Evolutionary conservation across 2,888 invertebrate genomes (phyloP).

Genomic region (Tryphoninae sp.): DNA sequence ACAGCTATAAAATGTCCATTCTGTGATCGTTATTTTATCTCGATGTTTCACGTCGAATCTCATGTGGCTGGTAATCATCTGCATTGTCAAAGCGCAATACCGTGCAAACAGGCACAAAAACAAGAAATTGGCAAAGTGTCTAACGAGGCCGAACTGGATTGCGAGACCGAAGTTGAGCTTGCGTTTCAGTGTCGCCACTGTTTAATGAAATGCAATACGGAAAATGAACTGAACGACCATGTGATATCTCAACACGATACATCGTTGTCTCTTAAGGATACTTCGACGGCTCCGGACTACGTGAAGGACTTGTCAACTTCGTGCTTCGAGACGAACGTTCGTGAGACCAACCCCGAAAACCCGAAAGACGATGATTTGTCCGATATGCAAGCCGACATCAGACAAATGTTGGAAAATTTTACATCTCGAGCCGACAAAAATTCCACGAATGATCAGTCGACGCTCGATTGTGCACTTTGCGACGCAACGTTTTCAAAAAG

Average conservation of each 20-base stretch:
- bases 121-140: background rate
- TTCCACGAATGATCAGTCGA: background rate
- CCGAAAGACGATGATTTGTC: background rate
- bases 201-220: constrained; percentile 46
- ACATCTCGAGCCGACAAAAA: background rate
- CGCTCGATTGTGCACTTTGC: constrained; percentile 43
- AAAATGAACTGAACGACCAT: constrained; percentile 58
- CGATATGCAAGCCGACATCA: no score
- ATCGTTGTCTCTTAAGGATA: constrained; percentile 34
- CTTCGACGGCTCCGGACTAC: constrained; percentile 3
- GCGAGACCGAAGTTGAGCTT: constrained; percentile 53
- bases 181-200: constrained; percentile 61
- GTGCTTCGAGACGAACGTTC: background rate
- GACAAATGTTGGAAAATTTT: background rate
- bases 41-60: constrained; percentile 63
- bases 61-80: constrained; percentile 66
- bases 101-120: constrained; percentile 19
- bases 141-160: constrained; percentile 42
- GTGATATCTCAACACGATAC: constrained; percentile 57
- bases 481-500: constrained; percentile 34
- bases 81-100: constrained; percentile 63
- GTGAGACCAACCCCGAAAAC: background rate
- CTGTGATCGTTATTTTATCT: constrained; percentile 65
- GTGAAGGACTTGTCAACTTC: constrained; percentile 7
- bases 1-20: constrained; percentile 65